Evolutionary conservation across 2,888 invertebrate genomes (phyloP), one percentile per base, ranked within the genome.

Genomic region (Venustoraphidia nigricollis): DNA sequence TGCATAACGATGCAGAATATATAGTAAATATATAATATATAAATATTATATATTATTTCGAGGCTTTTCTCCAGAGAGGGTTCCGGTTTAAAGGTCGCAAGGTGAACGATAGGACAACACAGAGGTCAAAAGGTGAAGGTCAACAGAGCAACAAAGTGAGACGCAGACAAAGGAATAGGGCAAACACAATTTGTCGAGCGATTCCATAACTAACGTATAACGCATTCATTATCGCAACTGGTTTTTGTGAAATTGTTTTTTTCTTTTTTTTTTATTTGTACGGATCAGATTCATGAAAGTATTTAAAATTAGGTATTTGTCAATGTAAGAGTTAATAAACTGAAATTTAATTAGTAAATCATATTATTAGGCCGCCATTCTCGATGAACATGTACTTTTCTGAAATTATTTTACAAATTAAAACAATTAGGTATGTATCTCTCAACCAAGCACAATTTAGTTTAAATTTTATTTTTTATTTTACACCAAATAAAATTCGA

Each of bases 161-260:
- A 83, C 83, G 82, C 78, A 83, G 81, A 83, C 82, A 83, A 78
- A 76, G 77, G 78, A 80, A 75, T 79, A 65, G 65, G 65, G 66
- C 66, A 34, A 46, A 46, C 46, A 40, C 39, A 46, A 46, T 45
- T 11, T 46, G 44, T 44, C 44, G 44, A 44, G 44, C 44, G 44
- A 34, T 44, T 34, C 44, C 39, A 46, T 40, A 46, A 40, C 46
- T 46, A 46, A 46, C 46, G 46, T 34, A 40, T 34, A 46, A 46
- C 46, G 46, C 46, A 46, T 46, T 46, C 46, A 40, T 39, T 34
- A 34, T 39, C 27, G 27, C 27, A 27, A 27, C 27, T 27, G 27
- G 27, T 27, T 27, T 27, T 27, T 27, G 34, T 41, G 14, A 10
- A n/a, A 17, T 41, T 41, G 17, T 41, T 41, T 41, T 17, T n/a